Base-by-base conservation (phyloP, 1,140 invertebrate species). In the Adelges cooleyi region DNA sequence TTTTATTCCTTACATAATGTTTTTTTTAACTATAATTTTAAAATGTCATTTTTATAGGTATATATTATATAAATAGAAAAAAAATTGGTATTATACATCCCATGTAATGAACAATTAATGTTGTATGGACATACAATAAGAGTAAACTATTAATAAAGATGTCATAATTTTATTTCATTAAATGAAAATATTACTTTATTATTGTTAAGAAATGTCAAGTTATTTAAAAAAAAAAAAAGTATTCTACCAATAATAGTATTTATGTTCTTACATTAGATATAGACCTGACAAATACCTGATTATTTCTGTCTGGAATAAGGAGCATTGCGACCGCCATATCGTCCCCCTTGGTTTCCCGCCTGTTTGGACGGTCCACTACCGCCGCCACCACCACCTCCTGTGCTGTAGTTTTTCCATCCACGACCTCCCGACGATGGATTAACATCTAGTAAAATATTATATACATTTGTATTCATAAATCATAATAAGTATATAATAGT, bases 271-370 rank as follows among this genome's bases (percentile, higher is more conserved):
- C 42, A 48, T 29, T 27, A 62, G 42, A 62, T 46, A 48, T 48
- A 62, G 42, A 29, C 56, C 27, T 62, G 56, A 62, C 27, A 62
- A 46, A 22, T 62, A 62, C 56, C 56, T 62, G 56, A 18, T 62
- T 62, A 62, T 62, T 62, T 62, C 20, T 62, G 56, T 62, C 56
- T 62, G 23, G 56, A 22, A 46, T 62, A 62, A 29, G 56, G 56
- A 22, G 42, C 25, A 29, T 46, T 62, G 25, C 56, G 56, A 62
- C 56, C 42, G 27, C 56, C 56, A 62, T 62, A 62, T 42, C 56
- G 56, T 46, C 56, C 44, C 44, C 56, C 56, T 62, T 62, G 56
- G 46, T 62, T 62, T 4, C 56, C 56, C 27, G 56, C 29, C 56
- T 23, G 40, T 62, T 62, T 62, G 23, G 56, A 62, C 22, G 56